These are phyloP conservation scores for Anthoscopus minutus DNA, from an alignment of 2,113 vertebrate genomes.

Conservation along the genomic window DNA sequence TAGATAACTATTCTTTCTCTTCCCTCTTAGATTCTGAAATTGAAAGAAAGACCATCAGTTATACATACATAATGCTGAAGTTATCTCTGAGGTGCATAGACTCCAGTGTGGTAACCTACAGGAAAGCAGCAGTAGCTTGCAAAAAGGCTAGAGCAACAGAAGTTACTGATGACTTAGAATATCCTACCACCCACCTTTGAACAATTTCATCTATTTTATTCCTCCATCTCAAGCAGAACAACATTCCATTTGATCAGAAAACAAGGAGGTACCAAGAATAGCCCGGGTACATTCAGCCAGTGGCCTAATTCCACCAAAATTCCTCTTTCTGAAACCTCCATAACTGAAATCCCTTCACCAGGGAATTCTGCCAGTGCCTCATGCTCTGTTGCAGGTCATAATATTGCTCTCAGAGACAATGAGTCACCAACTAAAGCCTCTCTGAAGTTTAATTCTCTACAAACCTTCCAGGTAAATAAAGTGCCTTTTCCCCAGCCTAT, in stretches of 20 bases:
- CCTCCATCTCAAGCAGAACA: neutral
- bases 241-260: neutral
- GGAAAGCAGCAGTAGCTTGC: neutral
- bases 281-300: neutral
- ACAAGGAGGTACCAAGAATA: neutral
- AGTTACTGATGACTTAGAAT: neutral
- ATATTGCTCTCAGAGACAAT: neutral
- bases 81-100: neutral
- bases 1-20: neutral
- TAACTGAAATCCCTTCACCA: neutral
- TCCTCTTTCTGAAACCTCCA: neutral
- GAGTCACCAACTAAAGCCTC: neutral
- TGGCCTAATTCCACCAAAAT: neutral
- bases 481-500: accelerated
- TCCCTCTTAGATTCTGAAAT: neutral
- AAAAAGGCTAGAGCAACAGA: neutral
- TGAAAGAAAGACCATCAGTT: neutral
- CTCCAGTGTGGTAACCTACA: neutral
- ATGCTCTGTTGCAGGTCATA: neutral
- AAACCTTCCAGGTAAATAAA: neutral
- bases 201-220: neutral
- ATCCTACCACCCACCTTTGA: neutral
- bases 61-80: neutral
- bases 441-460: neutral
- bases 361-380: neutral